Conservation (phyloP, 2,797 vertebrate genomes). For the Sebastes minor region DNA sequence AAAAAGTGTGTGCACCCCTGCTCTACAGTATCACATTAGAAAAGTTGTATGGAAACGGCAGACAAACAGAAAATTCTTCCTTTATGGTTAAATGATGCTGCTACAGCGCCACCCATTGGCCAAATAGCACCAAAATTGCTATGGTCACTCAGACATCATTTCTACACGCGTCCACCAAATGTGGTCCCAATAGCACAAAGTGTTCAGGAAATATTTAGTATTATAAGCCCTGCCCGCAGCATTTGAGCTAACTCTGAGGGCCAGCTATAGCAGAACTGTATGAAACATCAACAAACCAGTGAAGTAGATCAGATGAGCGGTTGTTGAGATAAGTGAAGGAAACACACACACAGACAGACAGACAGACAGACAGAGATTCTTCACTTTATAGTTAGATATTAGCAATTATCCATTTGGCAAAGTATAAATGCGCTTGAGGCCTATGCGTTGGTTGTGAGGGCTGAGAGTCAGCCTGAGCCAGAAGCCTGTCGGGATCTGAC, state of each 20-base stretch:
- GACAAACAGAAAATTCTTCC: background rate
- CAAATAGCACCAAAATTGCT: background rate
- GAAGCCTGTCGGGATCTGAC: background rate
- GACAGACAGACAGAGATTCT: background rate
- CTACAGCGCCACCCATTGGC: background rate
- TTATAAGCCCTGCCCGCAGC: too few relatives aligned
- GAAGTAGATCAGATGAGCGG: background rate
- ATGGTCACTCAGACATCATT: background rate
- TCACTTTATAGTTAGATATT: background rate
- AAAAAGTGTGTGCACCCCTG: too few relatives aligned
- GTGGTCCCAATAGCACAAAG: background rate
- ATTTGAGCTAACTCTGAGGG: too few relatives aligned
- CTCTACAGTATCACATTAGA: too few relatives aligned
- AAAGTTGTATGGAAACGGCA: too few relatives aligned
- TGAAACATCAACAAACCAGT: too few relatives aligned
- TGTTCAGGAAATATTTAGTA: background rate
- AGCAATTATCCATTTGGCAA: background rate
- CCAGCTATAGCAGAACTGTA: too few relatives aligned
- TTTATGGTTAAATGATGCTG: background rate
- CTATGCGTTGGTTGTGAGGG: background rate
- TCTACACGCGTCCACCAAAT: background rate
- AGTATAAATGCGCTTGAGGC: background rate
- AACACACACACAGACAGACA: background rate
- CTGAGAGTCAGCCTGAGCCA: background rate
- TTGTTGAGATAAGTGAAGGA: background rate